Percentiles rank a stretch among this genome's conserved stretches.
phyloP scores from a whole-genome alignment of 1,140 invertebrate genomes.

The Eumeta japonica region DNA sequence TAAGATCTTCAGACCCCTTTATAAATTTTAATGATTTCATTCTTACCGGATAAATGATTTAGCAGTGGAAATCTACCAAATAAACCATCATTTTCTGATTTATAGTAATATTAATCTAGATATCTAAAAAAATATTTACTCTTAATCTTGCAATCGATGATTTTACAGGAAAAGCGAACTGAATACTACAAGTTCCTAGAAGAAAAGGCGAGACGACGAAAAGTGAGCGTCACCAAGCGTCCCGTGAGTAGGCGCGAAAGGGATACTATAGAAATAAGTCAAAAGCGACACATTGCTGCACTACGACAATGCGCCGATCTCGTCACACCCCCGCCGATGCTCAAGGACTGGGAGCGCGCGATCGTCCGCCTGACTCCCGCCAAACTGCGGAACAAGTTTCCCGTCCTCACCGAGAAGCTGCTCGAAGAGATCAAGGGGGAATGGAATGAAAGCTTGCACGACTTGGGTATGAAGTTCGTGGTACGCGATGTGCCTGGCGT shows the following conservation, averaged over 20 bases:
- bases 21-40: no score
- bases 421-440: constrained; percentile 51
- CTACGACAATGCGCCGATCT: constrained; percentile 40
- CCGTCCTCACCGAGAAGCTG: constrained; percentile 37
- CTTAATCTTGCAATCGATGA: no score
- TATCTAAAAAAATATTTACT: no score
- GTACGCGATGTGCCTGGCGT: constrained; percentile 49
- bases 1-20: no score
- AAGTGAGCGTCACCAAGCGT: constrained; percentile 32
- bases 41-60: no score
- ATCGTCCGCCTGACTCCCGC: constrained; percentile 48
- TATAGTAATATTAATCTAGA: no score
- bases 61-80: no score
- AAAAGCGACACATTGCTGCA: constrained; percentile 38
- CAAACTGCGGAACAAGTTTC: constrained; percentile 40
- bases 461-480: constrained; percentile 49
- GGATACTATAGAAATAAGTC: constrained; percentile 33
- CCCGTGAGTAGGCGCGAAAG: constrained; percentile 23
- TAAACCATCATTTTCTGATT: no score
- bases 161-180: constrained; percentile 41
- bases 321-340: constrained; percentile 45
- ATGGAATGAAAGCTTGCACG: constrained; percentile 52
- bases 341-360: constrained; percentile 53
- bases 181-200: constrained; percentile 39
- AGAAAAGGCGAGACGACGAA: constrained; percentile 34